phyloP scores from a whole-genome alignment of 1,140 invertebrate species.

The Maniola jurtina region DNA sequence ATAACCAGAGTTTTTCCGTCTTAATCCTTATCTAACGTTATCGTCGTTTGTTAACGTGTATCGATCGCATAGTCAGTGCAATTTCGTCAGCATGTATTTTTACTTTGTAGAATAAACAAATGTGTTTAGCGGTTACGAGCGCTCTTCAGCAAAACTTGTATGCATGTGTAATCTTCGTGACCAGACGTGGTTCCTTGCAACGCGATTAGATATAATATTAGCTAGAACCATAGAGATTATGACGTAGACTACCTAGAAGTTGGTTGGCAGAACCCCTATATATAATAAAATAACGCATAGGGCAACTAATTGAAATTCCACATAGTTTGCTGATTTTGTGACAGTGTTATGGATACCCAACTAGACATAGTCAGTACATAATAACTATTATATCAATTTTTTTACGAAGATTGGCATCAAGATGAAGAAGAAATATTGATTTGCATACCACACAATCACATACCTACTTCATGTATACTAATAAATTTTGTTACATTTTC shows the following conservation, averaged over 20 bases:
- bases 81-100: slow-evolving; percentile 13
- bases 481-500: too few species aligned
- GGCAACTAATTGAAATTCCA: too few species aligned
- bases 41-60: slow-evolving; percentile 2
- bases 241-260: not conserved
- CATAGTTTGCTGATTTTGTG: too few species aligned
- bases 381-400: too few species aligned
- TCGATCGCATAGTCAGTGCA: not conserved
- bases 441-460: too few species aligned
- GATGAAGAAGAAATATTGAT: too few species aligned
- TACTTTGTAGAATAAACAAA: slow-evolving; percentile 11
- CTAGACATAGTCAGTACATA: too few species aligned
- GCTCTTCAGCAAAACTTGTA: slow-evolving; percentile 7
- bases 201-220: not conserved
- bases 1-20: not conserved
- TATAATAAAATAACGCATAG: too few species aligned
- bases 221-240: not conserved
- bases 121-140: not conserved
- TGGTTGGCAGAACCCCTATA: too few species aligned
- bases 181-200: not conserved
- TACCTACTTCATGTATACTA: too few species aligned
- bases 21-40: not conserved
- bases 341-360: too few species aligned
- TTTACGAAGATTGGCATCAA: too few species aligned
- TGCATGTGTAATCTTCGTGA: not conserved